Percentiles rank a stretch among this genome's conserved stretches.
Conservation (phyloP, 1,140 invertebrate genomes). For the Cyclina sinensis region DNA sequence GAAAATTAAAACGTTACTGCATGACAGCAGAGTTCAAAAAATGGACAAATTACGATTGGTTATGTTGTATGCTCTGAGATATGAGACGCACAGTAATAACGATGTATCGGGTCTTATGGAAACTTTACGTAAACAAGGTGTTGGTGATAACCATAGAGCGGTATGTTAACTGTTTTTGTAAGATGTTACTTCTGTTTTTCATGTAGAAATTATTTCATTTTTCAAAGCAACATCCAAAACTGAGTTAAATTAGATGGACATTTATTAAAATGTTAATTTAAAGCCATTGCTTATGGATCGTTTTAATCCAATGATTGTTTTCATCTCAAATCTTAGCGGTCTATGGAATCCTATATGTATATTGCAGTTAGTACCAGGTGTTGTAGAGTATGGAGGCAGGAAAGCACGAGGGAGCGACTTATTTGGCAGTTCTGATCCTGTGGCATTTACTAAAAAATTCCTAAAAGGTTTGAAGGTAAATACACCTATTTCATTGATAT, state of each 20-base stretch:
- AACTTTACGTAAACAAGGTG: conserved; percentile 91
- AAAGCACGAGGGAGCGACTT: conserved; percentile 93
- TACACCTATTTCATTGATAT: no score
- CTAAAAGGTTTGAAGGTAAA: conserved; percentile 96
- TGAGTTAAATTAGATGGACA: no score
- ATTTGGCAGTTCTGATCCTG: conserved; percentile 92
- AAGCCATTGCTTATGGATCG: no score
- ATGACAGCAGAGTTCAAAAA: conserved; percentile 91
- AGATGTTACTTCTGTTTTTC: no score
- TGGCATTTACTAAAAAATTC: conserved; percentile 95
- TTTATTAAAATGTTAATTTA: no score
- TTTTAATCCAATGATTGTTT: no score
- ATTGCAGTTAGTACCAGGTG: conserved; percentile 90
- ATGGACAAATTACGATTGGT: conserved; percentile 95
- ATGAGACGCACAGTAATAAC: conserved; percentile 95
- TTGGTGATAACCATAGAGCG: conserved; percentile 85
- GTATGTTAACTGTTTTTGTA: conserved; percentile 81
- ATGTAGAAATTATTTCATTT: no score
- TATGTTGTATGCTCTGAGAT: conserved; percentile 96
- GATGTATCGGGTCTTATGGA: conserved; percentile 91
- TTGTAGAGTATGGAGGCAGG: conserved; percentile 94
- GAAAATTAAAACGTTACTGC: conserved; percentile 91
- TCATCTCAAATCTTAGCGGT: no score
- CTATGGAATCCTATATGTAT: no score
- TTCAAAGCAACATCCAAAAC: no score